Evolutionary conservation across 2,888 invertebrate genomes (phyloP).

Genomic region (Carabus problematicus): DNA sequence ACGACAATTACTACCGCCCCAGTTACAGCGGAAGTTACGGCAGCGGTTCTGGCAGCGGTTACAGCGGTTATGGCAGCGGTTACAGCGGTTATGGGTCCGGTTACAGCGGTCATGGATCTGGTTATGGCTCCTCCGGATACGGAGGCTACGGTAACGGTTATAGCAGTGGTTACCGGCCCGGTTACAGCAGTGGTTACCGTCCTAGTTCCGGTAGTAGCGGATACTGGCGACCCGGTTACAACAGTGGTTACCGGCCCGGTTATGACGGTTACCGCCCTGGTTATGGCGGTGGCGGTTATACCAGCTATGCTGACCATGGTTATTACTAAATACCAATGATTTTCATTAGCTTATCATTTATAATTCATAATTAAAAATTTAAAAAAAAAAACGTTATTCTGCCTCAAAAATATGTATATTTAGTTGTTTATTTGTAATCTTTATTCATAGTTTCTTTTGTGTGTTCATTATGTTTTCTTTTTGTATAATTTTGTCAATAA

Average conservation of each 20-base stretch:
- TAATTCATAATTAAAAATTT: background rate
- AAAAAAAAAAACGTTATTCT: background rate
- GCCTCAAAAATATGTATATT: background rate
- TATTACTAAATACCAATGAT: background rate
- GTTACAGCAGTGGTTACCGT: conserved; percentile 32
- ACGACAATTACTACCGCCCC: conserved; percentile 30
- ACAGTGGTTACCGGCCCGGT: conserved; percentile 39
- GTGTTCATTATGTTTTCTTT: background rate
- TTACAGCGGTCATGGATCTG: conserved; percentile 10
- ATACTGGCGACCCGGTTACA: conserved; percentile 31
- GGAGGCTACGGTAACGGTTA: conserved; percentile 38
- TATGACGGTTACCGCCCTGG: conserved; percentile 23
- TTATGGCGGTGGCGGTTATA: conserved; percentile 42
- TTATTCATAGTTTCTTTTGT: background rate
- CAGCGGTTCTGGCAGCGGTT: conserved; percentile 30
- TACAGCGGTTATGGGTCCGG: conserved; percentile 26
- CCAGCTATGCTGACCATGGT: conserved; percentile 12
- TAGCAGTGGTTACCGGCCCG: conserved; percentile 25
- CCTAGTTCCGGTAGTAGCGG: conserved; percentile 36
- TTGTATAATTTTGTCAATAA: background rate
- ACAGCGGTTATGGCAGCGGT: conserved; percentile 38
- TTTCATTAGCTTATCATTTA: background rate
- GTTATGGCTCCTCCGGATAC: conserved; percentile 22
- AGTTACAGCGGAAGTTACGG: conserved; percentile 33
- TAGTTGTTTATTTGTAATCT: background rate